Evolutionary conservation across 35 echinoderm and acorn worm genomes (phyloP).

Genomic region (Ptychodera flava): DNA sequence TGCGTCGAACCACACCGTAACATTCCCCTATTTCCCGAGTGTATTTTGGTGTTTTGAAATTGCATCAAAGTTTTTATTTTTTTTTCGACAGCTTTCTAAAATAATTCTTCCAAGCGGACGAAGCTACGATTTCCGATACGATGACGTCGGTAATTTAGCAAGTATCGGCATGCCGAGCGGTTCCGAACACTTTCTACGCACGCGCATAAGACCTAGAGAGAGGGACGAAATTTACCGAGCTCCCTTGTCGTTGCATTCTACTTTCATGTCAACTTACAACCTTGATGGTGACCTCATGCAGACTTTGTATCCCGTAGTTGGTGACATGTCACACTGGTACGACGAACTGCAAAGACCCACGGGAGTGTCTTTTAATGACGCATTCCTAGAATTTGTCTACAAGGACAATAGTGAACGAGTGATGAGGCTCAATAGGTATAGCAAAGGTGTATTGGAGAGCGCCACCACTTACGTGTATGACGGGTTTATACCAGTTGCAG

Average conservation of each 20-base stretch:
- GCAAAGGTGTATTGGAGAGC: neutral
- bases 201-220: neutral
- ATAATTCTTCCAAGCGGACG: constrained; percentile 45
- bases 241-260: neutral
- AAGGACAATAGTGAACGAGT: neutral
- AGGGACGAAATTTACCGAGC: neutral
- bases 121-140: constrained; percentile 50
- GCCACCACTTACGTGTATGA: neutral
- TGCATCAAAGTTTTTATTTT: constrained; percentile 8
- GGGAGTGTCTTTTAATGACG: neutral
- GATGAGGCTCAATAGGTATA: neutral
- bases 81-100: constrained; percentile 35
- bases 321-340: neutral
- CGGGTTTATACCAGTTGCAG: neutral
- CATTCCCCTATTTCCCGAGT: too few species aligned
- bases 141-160: constrained; percentile 51
- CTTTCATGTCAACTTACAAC: neutral
- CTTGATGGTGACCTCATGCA: neutral
- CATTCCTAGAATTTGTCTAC: neutral
- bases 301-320: neutral
- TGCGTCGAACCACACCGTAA: too few species aligned
- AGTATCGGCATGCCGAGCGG: constrained; percentile 72
- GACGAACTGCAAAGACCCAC: neutral
- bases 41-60: too few species aligned
- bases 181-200: constrained; percentile 42